Base-by-base conservation (phyloP, 1,140 invertebrate genomes). In the Drosophila leontia region DNA sequence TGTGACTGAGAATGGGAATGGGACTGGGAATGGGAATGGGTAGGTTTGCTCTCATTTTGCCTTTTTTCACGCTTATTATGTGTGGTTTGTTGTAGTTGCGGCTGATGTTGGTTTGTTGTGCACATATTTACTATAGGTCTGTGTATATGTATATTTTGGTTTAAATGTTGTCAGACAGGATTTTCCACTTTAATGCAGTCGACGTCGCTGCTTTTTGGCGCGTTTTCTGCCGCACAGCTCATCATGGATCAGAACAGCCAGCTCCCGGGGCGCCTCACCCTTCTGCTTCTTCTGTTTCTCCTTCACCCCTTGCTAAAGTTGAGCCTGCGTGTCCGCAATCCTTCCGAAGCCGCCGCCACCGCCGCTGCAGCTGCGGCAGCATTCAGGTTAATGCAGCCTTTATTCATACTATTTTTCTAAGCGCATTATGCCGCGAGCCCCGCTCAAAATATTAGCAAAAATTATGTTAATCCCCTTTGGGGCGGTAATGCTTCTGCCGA, bases 171-270 rank as follows among this genome's bases (percentile, higher is more conserved):
- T 87, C 83, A 87, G 83, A 87, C 83, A 87, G 83, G 83, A 87
- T 87, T 87, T 87, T 87, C 83, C 84, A 87, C 83, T 87, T 87
- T 87, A 80, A 80, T 88, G 83, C 84, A 88, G 83, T 87, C 80
- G 80, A 48, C 41, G 48, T 61, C 47, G 53, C 63, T 58, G 81
- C 45, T 60, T 77, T 79, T 82, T 80, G 80, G 71, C 80, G 80
- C 76, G 72, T 72, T 85, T 80, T 61, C 39, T 51, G 51, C 53
- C 55, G 56, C 75, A 67, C 83, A 74, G 71, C 80, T 83, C 84
- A 88, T 88, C 83, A 87, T 87, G 79, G 70, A 77, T 70, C 62
- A 50, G 64, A 53, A 35, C 64, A 26, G 64, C 68, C 72, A 74
- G 61, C 77, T 55, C 58, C 37, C 57, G 59, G 42, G 29, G 39